Evolutionary conservation across 2,888 invertebrate genomes (phyloP).

Genomic region (Campoplex capitator): DNA sequence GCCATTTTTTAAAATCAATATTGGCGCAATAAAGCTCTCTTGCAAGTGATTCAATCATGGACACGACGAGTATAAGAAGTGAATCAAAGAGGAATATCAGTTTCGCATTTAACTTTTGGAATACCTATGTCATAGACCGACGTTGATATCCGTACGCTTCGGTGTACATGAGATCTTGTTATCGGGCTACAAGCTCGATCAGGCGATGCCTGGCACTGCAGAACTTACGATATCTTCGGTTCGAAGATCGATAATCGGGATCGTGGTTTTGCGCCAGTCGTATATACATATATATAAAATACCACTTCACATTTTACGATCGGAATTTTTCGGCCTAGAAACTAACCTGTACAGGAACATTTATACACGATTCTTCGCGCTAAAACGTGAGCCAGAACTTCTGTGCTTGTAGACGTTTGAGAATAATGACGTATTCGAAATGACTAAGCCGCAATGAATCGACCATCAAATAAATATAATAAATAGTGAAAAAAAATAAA

Average conservation of each 20-base stretch:
- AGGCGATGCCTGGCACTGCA: constrained; percentile 25
- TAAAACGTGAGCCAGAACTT: constrained; percentile 41
- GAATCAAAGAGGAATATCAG: constrained; percentile 5
- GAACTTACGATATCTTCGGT: constrained; percentile 42
- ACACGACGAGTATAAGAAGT: neutral
- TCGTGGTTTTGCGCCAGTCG: constrained; percentile 13
- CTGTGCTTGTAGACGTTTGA: constrained; percentile 55
- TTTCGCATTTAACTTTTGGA: constrained; percentile 23
- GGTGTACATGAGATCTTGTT: constrained; percentile 49
- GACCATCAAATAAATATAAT: constrained; percentile 3
- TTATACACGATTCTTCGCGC: neutral
- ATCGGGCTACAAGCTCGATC: constrained; percentile 54
- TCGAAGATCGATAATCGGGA: constrained; percentile 57
- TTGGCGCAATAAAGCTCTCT: neutral
- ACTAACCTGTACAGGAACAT: neutral
- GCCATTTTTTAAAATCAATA: neutral
- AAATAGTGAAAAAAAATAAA: neutral
- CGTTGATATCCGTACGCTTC: constrained; percentile 31
- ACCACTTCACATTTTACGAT: constrained; percentile 23
- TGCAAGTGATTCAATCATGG: neutral
- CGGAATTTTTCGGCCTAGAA: constrained; percentile 38
- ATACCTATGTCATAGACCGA: constrained; percentile 9
- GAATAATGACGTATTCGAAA: constrained; percentile 68
- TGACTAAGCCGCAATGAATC: constrained; percentile 25
- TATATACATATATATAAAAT: neutral